Evolutionary conservation across 1,140 invertebrate species (phyloP).

Genomic region (Drosophila nigromelanica): DNA sequence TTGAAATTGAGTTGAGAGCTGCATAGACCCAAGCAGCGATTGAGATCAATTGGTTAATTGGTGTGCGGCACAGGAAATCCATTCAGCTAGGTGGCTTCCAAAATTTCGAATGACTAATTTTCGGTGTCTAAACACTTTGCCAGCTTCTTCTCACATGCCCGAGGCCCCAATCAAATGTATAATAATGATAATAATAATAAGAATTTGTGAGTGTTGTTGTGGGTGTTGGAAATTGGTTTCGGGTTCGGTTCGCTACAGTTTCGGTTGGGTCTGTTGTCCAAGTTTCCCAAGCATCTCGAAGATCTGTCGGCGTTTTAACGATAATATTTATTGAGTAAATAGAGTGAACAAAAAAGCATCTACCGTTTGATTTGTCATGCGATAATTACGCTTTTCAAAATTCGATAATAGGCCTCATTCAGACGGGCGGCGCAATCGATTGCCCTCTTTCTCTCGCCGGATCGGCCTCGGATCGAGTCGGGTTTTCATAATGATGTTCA

Average conservation of each 20-base stretch:
- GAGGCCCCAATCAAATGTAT: conserved; percentile 24
- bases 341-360: conserved; percentile 58
- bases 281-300: conserved; percentile 40
- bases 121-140: conserved; percentile 37
- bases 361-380: conserved; percentile 71
- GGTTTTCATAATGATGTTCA: background rate
- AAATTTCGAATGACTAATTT: conserved; percentile 47
- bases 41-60: conserved; percentile 28
- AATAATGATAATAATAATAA: conserved; percentile 47
- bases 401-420: conserved; percentile 77
- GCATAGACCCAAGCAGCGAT: background rate
- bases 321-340: conserved; percentile 53
- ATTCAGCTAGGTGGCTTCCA: conserved; percentile 30
- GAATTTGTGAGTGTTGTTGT: conserved; percentile 17
- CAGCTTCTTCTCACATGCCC: conserved; percentile 34
- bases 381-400: conserved; percentile 79
- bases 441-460: conserved; percentile 8
- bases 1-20: background rate
- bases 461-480: background rate
- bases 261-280: conserved; percentile 2
- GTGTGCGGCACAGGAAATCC: conserved; percentile 41
- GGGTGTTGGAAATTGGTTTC: conserved; percentile 36
- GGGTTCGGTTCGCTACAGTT: background rate
- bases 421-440: conserved; percentile 41
- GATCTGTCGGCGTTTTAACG: conserved; percentile 9